Conservation (phyloP, 2,888 invertebrate genomes). For the Apoda limacodes region DNA sequence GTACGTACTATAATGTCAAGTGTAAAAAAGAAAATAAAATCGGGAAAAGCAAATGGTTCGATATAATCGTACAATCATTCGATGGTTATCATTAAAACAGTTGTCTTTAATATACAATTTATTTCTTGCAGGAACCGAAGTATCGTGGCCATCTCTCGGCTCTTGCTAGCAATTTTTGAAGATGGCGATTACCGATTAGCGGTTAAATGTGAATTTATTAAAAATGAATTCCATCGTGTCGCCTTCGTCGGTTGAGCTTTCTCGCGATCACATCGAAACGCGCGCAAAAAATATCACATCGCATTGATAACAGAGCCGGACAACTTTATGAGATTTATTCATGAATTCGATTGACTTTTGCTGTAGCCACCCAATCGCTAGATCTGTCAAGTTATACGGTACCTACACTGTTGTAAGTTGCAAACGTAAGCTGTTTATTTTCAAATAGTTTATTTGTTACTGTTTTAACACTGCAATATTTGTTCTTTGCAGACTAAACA, state of each 20-base stretch:
- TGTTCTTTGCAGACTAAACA: too few species aligned
- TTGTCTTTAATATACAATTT: conserved; percentile 66
- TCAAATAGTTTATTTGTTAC: too few species aligned
- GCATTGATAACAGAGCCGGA: conserved; percentile 42
- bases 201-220: conserved; percentile 54
- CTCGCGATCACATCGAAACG: conserved; percentile 37
- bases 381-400: conserved; percentile 33
- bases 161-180: conserved; percentile 50
- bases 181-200: conserved; percentile 47
- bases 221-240: conserved; percentile 37
- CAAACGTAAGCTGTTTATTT: too few species aligned
- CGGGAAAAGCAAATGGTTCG: too few species aligned
- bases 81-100: conserved; percentile 49
- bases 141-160: conserved; percentile 48
- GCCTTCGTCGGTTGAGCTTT: conserved; percentile 31
- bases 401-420: too few species aligned
- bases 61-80: conserved; percentile 37
- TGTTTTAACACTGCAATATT: too few species aligned
- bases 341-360: conserved; percentile 60
- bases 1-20: too few species aligned
- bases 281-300: conserved; percentile 51
- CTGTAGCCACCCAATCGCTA: conserved; percentile 29
- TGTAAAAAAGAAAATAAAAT: too few species aligned
- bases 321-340: conserved; percentile 58
- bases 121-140: conserved; percentile 40